Base-by-base conservation (phyloP, 2,113 vertebrate species). In the Tautogolabrus adspersus region DNA sequence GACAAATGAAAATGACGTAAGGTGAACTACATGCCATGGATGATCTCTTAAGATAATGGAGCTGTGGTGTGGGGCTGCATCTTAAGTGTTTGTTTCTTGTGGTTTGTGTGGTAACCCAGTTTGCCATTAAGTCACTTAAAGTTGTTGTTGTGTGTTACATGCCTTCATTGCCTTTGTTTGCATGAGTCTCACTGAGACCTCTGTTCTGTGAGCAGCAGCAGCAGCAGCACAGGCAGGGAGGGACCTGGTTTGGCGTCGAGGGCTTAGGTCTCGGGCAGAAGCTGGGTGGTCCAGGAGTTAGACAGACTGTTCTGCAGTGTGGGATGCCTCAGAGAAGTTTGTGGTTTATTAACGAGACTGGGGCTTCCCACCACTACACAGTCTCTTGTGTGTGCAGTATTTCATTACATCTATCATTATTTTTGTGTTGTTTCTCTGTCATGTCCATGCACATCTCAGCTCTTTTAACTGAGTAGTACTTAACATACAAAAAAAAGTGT, bases 271-370 rank as follows among this genome's bases (percentile, higher is more conserved):
- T 87, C 8, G 61, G 64, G 72, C 71, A 63, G 81, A 75, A 66
- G 15, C 86, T 83, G 91, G 88, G 88, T 88, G 90, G 91, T 91
- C 87, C 21, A 4, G 40, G 40, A 56, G 71, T 65, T 58, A 75
- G 56, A 70, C 61, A 61, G 74, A 21, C 79, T 62, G 72, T 2
- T 5, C 77, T 80, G 71, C 75, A 65, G 77, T 80, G 82, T 86
- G 87, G 75, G 85, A 88, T 84, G 75, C 84, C 77, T 90, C 87
- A 80, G 26, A 86, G 77, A 81, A 58, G 75, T 87, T 88, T 85
- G 89, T 71, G 81, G 84, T 91, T 86, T 57, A 87, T 90, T 78
- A 87, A 86, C 68, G 81, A 85, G 86, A 90, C 87, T 72, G 26
- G 49, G 70, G 58, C 85, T 88, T 87, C 71, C 83, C 82, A 77